These are phyloP conservation scores for Acronicta leporina DNA, from an alignment of 2,888 invertebrate genomes.

Conservation along the genomic window DNA sequence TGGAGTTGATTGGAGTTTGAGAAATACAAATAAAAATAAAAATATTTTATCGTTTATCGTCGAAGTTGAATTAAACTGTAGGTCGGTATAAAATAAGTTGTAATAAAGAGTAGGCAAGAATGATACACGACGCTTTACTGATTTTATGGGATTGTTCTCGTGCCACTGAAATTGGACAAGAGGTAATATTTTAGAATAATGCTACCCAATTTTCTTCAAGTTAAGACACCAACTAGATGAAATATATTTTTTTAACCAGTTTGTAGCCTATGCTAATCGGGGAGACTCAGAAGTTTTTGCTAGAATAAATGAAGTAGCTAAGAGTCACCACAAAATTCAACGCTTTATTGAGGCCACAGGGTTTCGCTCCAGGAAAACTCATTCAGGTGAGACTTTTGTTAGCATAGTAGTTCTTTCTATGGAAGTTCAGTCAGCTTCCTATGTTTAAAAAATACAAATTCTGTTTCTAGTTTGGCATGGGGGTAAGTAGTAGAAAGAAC, in stretches of 20 bases:
- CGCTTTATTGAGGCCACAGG: slow-evolving; percentile 89
- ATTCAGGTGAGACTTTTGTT: slow-evolving; percentile 79
- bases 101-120: slow-evolving; percentile 68
- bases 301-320: slow-evolving; percentile 90
- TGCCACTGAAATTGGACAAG: slow-evolving; percentile 56
- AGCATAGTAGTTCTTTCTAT: no score
- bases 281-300: slow-evolving; percentile 90
- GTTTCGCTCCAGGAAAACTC: slow-evolving; percentile 82
- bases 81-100: no score
- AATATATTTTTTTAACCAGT: slow-evolving; percentile 66
- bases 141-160: slow-evolving; percentile 90
- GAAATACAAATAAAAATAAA: no score
- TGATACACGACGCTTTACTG: slow-evolving; percentile 92
- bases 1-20: no score
- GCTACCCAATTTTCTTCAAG: no score
- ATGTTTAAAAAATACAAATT: no score
- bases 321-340: slow-evolving; percentile 90
- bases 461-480: no score
- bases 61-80: no score
- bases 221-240: no score
- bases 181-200: slow-evolving; percentile 35
- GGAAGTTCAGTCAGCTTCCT: no score
- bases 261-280: slow-evolving; percentile 89
- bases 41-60: no score
- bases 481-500: no score